Evolutionary conservation across 2,113 vertebrate genomes (phyloP), one percentile per base, ranked within the genome.

Genomic region (Carassius auratus): DNA sequence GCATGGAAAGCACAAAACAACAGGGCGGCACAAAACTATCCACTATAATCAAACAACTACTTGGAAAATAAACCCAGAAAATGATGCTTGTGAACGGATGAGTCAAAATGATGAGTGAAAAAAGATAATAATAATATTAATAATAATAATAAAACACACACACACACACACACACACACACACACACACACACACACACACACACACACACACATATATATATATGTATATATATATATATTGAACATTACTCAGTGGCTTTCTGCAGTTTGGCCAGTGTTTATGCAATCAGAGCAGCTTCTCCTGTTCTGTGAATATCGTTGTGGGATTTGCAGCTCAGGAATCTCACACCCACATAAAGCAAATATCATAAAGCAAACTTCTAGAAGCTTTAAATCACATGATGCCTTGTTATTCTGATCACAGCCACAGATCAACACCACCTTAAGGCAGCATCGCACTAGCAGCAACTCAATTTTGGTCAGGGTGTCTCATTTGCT

Each of bases 211-310:
- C 1, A 26, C 1, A 26, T 26, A 26, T 26, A 26, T 26, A 26
- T 30, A 30, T 30, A 30, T 30, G 1, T 30, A 30, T 30, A 30
- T 30, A 30, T 30, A 30, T 30, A 30, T 30, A 64, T 78, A 50
- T 50, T 42, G 66, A 85, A 69, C 66, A 59, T 81, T 84, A 10
- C 52, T 81, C 75, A 59, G 36, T 81, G 38, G 36, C 38, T 30
- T 48, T 61, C 26, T 36, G 17, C 74, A 36, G 86, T 64, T 74
- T 45, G 36, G 83, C 30, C 83, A 68, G 71, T 80, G 83, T 83
- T 89, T 78, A 86, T 83, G 66, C 55, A 45, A 57, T 86, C 61
- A 59, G 50, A 81, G 59, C 68, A 71, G 36, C 59, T 85, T 23
- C 61, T 85, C 62, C 71, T 68, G 55, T 61, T 66, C 76, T 1